A percentile compares a stretch with the other conserved stretches of the same genome.
Conservation (phyloP, 2,113 vertebrate genomes). For the Entomyzon cyanotis region DNA sequence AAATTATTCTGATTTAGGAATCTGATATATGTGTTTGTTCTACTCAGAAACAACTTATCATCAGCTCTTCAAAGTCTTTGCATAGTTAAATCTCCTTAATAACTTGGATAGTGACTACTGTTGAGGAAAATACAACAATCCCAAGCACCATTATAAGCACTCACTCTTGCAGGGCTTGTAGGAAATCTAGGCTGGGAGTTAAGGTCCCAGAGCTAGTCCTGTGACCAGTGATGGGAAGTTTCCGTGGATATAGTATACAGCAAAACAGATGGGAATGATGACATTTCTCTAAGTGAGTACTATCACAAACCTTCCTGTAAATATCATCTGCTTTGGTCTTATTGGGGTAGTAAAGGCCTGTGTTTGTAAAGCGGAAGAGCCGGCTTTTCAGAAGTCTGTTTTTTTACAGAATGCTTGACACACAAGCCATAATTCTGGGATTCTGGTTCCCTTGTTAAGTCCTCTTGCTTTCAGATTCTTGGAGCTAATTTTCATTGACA, state of each 20-base stretch:
- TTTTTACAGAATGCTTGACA: slow-evolving; percentile 35
- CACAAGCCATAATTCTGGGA: neutral
- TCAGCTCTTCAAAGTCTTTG: neutral
- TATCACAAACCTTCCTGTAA: neutral
- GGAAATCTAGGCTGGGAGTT: neutral
- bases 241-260: neutral
- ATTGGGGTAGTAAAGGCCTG: neutral
- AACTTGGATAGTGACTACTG: neutral
- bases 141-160: neutral
- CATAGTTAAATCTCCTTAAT: neutral
- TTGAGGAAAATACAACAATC: neutral
- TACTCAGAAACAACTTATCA: neutral
- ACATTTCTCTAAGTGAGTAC: slow-evolving; percentile 5
- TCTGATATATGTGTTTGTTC: neutral
- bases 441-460: slow-evolving; percentile 32
- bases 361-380: slow-evolving; percentile 1
- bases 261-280: neutral
- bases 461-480: slow-evolving; percentile 49
- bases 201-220: neutral
- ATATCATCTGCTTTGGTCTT: slow-evolving; percentile 11
- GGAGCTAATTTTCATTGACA: slow-evolving; percentile 63
- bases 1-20: neutral
- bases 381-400: slow-evolving; percentile 6
- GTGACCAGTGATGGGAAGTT: neutral
- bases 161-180: neutral